These are phyloP conservation scores for Leuctra nigra DNA, from an alignment of 2,888 invertebrate species.

Conservation along the genomic window DNA sequence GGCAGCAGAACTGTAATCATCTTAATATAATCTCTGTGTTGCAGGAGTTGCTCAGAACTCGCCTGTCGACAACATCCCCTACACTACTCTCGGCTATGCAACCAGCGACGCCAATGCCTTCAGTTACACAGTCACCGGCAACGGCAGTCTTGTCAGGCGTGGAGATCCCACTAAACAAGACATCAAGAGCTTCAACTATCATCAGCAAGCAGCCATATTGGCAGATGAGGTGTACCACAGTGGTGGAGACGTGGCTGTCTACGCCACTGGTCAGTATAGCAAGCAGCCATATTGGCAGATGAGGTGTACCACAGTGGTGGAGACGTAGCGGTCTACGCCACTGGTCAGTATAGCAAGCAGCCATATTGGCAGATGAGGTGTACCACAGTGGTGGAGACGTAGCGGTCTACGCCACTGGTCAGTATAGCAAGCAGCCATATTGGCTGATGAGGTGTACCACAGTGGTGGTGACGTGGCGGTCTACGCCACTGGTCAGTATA, in stretches of 20 bases:
- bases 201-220: conserved; percentile 63
- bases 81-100: conserved; percentile 71
- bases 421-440: conserved; percentile 64
- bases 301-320: conserved; percentile 79
- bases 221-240: conserved; percentile 72
- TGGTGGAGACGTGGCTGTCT: conserved; percentile 79
- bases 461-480: conserved; percentile 81
- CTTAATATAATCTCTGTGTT: conserved; percentile 24
- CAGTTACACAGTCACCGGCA: conserved; percentile 50
- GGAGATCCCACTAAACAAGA: conserved; percentile 54
- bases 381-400: conserved; percentile 84
- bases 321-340: conserved; percentile 79
- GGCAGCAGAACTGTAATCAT: no score
- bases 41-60: conserved; percentile 58
- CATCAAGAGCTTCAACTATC: conserved; percentile 58
- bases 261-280: no score
- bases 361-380: conserved; percentile 63
- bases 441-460: conserved; percentile 67
- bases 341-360: conserved; percentile 71
- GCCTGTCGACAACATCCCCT: conserved; percentile 55
- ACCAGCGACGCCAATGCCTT: conserved; percentile 59
- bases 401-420: conserved; percentile 73
- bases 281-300: conserved; percentile 59
- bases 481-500: conserved; percentile 79
- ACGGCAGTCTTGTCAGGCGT: conserved; percentile 43